A percentile compares a stretch with the other conserved stretches of the same genome.
Evolutionary conservation across 2,113 vertebrate genomes (phyloP).

Genomic region (Pogonocichla stellata): DNA sequence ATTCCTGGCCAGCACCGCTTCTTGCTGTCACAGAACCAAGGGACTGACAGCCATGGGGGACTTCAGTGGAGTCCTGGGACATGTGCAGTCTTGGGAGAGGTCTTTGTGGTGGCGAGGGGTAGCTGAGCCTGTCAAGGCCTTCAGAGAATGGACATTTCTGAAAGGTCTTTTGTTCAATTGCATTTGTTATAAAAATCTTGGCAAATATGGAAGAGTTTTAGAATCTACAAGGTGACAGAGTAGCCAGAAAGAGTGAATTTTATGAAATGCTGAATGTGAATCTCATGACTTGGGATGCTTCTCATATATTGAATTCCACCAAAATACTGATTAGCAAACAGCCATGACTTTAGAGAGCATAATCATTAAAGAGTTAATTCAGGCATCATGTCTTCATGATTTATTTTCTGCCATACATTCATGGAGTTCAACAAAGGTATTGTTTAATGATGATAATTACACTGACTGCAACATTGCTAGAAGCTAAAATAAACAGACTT

Average conservation of each 20-base stretch:
- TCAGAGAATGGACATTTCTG: not conserved
- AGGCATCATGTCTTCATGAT: not conserved
- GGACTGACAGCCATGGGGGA: rapidly evolving
- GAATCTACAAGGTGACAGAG: not conserved
- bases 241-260: not conserved
- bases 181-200: not conserved
- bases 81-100: rapidly evolving
- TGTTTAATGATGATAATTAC: constrained; percentile 51
- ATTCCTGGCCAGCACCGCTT: rapidly evolving
- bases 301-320: not conserved
- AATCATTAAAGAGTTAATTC: not conserved
- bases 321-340: not conserved
- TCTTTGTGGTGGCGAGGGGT: rapidly evolving
- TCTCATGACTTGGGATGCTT: not conserved
- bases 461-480: not conserved
- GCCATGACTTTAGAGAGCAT: not conserved
- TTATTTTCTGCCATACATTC: not conserved
- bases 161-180: not conserved
- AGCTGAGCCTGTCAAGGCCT: not conserved
- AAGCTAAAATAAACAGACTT: constrained; percentile 51
- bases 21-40: not conserved
- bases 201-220: not conserved
- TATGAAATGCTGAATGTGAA: not conserved
- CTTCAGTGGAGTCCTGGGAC: not conserved
- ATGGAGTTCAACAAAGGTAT: not conserved